These are phyloP conservation scores for Arge pagana DNA, from an alignment of 2,888 invertebrate genomes.

Conservation along the genomic window DNA sequence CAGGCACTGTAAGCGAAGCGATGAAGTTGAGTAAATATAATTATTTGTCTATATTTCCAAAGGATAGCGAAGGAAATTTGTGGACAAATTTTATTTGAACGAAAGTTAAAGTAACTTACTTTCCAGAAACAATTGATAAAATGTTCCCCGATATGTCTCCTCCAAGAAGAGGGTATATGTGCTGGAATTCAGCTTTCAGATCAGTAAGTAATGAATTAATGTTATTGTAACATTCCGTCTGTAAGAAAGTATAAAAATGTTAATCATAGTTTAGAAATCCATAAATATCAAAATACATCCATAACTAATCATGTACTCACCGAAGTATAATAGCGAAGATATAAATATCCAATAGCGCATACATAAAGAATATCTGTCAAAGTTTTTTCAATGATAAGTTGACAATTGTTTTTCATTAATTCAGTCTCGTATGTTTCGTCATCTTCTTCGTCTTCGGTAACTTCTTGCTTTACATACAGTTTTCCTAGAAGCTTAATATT, in stretches of 20 bases:
- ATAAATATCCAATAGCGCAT: constrained; percentile 50
- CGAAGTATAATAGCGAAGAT: constrained; percentile 56
- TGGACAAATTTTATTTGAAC: no score
- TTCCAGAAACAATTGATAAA: constrained; percentile 3
- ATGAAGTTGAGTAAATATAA: constrained; percentile 10
- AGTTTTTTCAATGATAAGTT: constrained; percentile 46
- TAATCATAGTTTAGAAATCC: constrained; percentile 24
- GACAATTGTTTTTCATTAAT: constrained; percentile 28
- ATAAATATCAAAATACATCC: constrained; percentile 1
- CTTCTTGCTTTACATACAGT: constrained; percentile 27
- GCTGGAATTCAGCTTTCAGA: constrained; percentile 44
- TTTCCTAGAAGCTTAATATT: constrained; percentile 39
- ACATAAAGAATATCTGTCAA: constrained; percentile 52
- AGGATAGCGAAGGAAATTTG: background rate
- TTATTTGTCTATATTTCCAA: constrained; percentile 10
- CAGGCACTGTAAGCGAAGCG: constrained; percentile 25
- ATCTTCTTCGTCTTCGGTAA: constrained; percentile 36
- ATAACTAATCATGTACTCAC: constrained; percentile 45
- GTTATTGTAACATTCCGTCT: constrained; percentile 52
- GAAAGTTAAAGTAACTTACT: constrained; percentile 6
- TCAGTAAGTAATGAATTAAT: constrained; percentile 40
- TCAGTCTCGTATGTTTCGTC: constrained; percentile 39
- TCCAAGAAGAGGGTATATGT: constrained; percentile 5
- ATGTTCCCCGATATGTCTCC: background rate
- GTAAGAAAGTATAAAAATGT: constrained; percentile 34